Conservation (phyloP, 2,888 invertebrate genomes). For the Brachypalpus laphriformis region DNA sequence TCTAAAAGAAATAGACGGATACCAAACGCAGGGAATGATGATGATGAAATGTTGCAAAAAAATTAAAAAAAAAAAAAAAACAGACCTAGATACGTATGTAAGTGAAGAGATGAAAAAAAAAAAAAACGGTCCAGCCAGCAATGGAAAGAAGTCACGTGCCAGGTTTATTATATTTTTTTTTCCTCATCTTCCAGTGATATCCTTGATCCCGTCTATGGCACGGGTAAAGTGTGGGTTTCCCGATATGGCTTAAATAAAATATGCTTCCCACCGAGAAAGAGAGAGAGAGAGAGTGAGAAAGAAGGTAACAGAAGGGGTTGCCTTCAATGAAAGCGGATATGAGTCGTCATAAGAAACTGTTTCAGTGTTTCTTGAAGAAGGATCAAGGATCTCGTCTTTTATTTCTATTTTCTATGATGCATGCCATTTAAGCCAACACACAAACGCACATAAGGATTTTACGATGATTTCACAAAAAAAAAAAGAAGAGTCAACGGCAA, state of each 20-base stretch:
- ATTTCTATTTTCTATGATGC: slow-evolving; percentile 65
- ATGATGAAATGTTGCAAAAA: slow-evolving; percentile 29
- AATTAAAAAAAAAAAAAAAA: slow-evolving; percentile 4
- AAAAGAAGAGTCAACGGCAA: slow-evolving; percentile 4
- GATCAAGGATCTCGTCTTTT: slow-evolving; percentile 54
- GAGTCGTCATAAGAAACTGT: slow-evolving; percentile 52
- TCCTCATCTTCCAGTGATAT: slow-evolving; percentile 24
- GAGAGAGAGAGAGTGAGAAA: too few relatives aligned
- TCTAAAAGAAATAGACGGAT: slow-evolving; percentile 23
- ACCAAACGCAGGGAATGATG: slow-evolving; percentile 19
- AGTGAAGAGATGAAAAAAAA: background rate
- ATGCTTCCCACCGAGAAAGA: slow-evolving; percentile 5
- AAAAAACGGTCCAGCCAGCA: background rate
- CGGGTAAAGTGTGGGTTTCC: slow-evolving; percentile 1
- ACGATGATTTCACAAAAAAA: slow-evolving; percentile 28
- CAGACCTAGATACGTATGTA: slow-evolving; percentile 5
- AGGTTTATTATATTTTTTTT: slow-evolving; percentile 42
- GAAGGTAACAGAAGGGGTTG: slow-evolving; percentile 32
- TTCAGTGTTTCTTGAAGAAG: slow-evolving; percentile 16
- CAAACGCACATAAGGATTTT: slow-evolving; percentile 29
- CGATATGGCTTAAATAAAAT: slow-evolving; percentile 29
- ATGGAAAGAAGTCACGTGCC: slow-evolving; percentile 45
- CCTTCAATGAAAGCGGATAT: slow-evolving; percentile 14
- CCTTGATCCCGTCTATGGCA: slow-evolving; percentile 44
- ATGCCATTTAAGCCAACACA: slow-evolving; percentile 41